A percentile compares a stretch with the other conserved stretches of the same genome.
Evolutionary conservation across 1,140 invertebrate genomes (phyloP).

Genomic region (Ceratina japonica): DNA sequence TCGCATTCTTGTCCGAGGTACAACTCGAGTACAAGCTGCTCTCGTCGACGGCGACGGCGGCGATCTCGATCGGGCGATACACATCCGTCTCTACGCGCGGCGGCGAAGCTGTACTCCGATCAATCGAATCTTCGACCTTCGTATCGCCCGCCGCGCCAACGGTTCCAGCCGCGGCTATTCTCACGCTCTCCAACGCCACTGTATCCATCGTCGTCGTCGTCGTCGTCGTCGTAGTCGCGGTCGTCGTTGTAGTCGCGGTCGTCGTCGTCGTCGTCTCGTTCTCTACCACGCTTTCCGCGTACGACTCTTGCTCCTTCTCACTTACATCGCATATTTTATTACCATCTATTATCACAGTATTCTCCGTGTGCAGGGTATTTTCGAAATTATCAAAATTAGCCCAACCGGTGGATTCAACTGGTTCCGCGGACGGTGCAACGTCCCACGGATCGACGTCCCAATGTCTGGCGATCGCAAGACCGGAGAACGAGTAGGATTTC

Average conservation of each 20-base stretch:
- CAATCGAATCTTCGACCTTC: slow-evolving; percentile 29
- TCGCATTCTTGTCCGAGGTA: slow-evolving; percentile 60
- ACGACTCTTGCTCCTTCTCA: not conserved
- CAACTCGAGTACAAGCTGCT: slow-evolving; percentile 52
- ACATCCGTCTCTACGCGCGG: slow-evolving; percentile 32
- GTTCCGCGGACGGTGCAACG: slow-evolving; percentile 52
- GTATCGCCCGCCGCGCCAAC: slow-evolving; percentile 20
- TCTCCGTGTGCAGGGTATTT: slow-evolving; percentile 59
- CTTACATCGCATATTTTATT: slow-evolving; percentile 48
- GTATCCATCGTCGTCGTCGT: slow-evolving; percentile 31
- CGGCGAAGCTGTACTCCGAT: not conserved
- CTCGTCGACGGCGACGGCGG: slow-evolving; percentile 23
- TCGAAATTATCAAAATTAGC: slow-evolving; percentile 77
- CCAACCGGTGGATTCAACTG: slow-evolving; percentile 71
- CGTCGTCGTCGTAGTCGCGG: not conserved
- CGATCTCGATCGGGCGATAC: slow-evolving; percentile 22
- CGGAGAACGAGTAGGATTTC: too few relatives aligned
- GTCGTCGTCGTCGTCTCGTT: not conserved
- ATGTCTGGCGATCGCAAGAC: too few relatives aligned
- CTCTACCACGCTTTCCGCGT: too few relatives aligned
- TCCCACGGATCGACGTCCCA: slow-evolving; percentile 71
- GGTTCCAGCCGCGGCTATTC: slow-evolving; percentile 14
- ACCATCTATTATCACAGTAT: slow-evolving; percentile 42
- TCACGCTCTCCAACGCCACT: slow-evolving; percentile 7
- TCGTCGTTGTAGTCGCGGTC: slow-evolving; percentile 1